These are phyloP conservation scores for Cabera pusaria DNA, from an alignment of 2,888 invertebrate genomes.

Conservation along the genomic window DNA sequence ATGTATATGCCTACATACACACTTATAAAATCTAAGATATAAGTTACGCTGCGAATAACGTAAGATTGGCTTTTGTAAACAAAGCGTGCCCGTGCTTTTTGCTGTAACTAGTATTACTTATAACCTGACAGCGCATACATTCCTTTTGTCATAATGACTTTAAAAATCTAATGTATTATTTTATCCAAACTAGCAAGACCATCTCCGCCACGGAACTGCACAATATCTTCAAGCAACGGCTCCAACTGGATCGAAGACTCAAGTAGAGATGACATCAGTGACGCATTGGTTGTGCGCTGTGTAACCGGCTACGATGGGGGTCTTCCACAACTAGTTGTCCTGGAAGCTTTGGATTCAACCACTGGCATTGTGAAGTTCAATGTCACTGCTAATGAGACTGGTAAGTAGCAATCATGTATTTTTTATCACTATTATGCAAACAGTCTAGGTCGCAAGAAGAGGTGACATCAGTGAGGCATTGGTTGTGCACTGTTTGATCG, in stretches of 20 bases:
- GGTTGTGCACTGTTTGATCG: conserved; percentile 92
- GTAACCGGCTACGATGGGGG: conserved; percentile 95
- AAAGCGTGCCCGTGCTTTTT: not conserved
- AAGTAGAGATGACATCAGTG: conserved; percentile 58
- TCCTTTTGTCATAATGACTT: no score
- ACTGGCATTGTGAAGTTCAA: conserved; percentile 88
- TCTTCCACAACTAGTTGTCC: conserved; percentile 91
- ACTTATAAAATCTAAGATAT: no score
- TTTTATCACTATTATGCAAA: no score
- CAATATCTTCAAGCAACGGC: conserved; percentile 85
- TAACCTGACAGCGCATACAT: no score
- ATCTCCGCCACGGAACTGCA: conserved; percentile 92
- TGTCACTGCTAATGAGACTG: conserved; percentile 85
- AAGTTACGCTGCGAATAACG: no score
- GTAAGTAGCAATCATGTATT: no score
- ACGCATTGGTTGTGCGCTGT: conserved; percentile 89
- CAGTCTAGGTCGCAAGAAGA: no score
- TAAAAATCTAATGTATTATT: no score
- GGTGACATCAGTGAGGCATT: conserved; percentile 71
- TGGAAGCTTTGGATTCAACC: conserved; percentile 91
- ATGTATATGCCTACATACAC: no score
- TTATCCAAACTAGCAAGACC: conserved; percentile 86
- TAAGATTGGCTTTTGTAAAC: no score
- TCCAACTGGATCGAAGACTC: conserved; percentile 77
- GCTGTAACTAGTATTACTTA: no score